Conservation (phyloP, 2,113 vertebrate genomes). For the Misgurnus anguillicaudatus region DNA sequence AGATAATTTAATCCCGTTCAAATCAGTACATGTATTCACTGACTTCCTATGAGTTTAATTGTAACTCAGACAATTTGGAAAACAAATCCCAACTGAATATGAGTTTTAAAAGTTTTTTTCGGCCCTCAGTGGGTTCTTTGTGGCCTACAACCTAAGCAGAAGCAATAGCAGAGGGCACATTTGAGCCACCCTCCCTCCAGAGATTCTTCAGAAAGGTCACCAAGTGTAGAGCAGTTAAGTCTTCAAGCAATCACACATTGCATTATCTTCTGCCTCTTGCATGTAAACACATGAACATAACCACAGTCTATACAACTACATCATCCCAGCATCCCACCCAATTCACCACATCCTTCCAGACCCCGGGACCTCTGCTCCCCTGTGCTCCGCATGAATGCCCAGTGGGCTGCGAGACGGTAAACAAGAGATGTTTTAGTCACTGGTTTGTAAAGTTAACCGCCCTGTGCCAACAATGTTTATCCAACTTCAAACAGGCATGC, state of each 20-base stretch:
- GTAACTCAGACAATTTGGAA: no score
- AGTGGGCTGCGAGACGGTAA: slow-evolving; percentile 15
- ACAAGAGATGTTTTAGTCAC: slow-evolving; percentile 33
- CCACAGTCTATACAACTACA: slow-evolving; percentile 21
- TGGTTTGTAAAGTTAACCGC: slow-evolving; percentile 6
- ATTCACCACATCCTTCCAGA: slow-evolving; percentile 31
- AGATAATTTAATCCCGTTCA: no score
- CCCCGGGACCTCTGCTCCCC: neutral
- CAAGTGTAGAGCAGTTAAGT: neutral
- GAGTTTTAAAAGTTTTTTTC: neutral
- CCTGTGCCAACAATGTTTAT: slow-evolving; percentile 22
- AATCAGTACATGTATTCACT: no score
- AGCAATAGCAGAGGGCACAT: neutral
- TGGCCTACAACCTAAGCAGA: neutral
- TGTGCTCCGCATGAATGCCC: neutral
- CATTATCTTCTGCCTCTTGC: slow-evolving; percentile 36
- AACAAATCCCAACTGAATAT: no score
- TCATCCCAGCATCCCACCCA: slow-evolving; percentile 10
- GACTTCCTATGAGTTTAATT: no score
- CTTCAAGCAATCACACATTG: slow-evolving; percentile 1
- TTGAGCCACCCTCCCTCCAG: neutral
- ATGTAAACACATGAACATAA: slow-evolving; percentile 32
- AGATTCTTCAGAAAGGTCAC: slow-evolving; percentile 1
- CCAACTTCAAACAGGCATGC: neutral
- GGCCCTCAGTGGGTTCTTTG: neutral